Evolutionary conservation across 2,113 vertebrate genomes (phyloP), one percentile per base, ranked within the genome.

Genomic region (Daubentonia madagascariensis): DNA sequence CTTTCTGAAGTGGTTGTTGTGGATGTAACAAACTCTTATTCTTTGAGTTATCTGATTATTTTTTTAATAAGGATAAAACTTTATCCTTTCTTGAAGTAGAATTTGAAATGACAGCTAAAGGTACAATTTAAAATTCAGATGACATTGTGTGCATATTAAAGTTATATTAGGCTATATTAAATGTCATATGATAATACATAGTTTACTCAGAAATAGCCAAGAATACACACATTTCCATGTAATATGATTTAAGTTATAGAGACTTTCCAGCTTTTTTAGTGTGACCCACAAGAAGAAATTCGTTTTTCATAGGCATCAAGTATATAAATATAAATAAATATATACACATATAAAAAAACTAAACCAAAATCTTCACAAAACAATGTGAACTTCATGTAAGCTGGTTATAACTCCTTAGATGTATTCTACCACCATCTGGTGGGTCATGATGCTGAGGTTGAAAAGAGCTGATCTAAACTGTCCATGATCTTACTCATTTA

Each of bases 51-150:
- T 52, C 50, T 52, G 59, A n/a, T 92, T 97, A 18, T 40, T 87
- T 93, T 94, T 92, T 83, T 59, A 96, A 90, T 68, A 65, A 96
- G 63, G 48, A 87, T 97, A 52, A 86, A 93, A 92, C 6, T 52
- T 96, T 50, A 84, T 61, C 75, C 57, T 75, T 50, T 72, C 61
- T 63, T 28, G n/a, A 93, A 90, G 32, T 63, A 80, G 4, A 78
- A 93, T 63, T 93, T 79, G 9, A 95, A 97, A 87, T 97, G 72
- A 76, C 11, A 96, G 1, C 23, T 84, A 84, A 93, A 96, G 75
- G 17, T 70, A 61, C 9, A 87, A 37, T 90, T 93, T 94, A 81
- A 94, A 96, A 96, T 91, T 70, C 30, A 65, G 4, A 43, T 59
- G 54, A 23, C 14, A 85, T 32, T 43, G 8, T 75, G 18, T 45